Evolutionary conservation across 1,140 invertebrate species (phyloP).

Genomic region (Bombus balteatus): DNA sequence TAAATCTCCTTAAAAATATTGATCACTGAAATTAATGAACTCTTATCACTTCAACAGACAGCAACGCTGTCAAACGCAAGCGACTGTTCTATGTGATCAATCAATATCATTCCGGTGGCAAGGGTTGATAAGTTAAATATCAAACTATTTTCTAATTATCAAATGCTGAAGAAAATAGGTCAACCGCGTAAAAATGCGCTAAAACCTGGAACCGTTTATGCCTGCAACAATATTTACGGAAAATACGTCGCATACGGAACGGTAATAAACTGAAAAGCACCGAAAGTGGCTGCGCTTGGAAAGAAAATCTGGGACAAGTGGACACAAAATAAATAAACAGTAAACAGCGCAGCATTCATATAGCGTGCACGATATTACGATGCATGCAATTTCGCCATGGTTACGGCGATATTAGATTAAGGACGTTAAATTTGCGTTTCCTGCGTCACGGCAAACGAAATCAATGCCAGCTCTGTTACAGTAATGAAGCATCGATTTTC

Average conservation of each 20-base stretch:
- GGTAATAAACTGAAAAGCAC: not conserved
- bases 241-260: not conserved
- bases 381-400: constrained; percentile 1
- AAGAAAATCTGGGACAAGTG: constrained; percentile 28
- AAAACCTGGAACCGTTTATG: not conserved
- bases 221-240: not conserved
- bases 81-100: not conserved
- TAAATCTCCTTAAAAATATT: not conserved
- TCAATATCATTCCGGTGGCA: not conserved
- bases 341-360: not conserved
- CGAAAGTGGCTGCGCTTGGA: not conserved
- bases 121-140: not conserved
- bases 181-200: not conserved
- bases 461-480: not conserved
- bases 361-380: not conserved
- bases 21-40: not conserved
- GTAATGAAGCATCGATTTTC: not conserved
- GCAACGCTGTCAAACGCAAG: not conserved
- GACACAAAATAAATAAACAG: constrained; percentile 25
- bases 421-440: constrained; percentile 1
- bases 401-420: constrained; percentile 21
- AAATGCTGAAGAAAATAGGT: not conserved
- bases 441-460: not conserved
- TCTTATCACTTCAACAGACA: too few species aligned
- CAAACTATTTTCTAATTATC: not conserved